Base-by-base conservation (phyloP, 2,797 vertebrate genomes). In the Myioborus miniatus region DNA sequence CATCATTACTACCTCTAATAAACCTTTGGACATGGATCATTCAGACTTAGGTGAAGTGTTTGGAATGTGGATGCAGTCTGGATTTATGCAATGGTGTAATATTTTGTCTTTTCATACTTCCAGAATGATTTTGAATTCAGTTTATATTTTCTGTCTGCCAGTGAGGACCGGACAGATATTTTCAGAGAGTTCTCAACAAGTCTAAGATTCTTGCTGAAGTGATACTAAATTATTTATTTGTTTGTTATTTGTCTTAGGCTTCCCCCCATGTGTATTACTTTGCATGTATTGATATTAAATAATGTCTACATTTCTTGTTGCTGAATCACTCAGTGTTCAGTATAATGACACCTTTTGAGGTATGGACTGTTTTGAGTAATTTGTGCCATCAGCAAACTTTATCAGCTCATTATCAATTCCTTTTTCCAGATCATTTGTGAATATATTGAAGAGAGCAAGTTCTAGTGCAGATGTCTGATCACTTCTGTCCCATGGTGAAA, bases 331-430 rank as follows among this genome's bases (percentile, higher is more conserved):
- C 52, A 9, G 18, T 59, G 39, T 83, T 83, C 58, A 65, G 43
- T 50, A 41, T 67, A 89, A 72, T 1, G 7, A 49, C 47, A 72
- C 39, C 46, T 81, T 89, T 72, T 90, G 69, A 81, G 55, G 13
- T 88, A 87, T 69, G 86, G 91, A 84, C 80, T 86, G 20, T 69
- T 89, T 30, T 58, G 63, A 81, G 74, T 72, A 65, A 87, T 83
- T 81, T 91, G 46, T 80, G 72, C 79, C 29, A 15, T 92, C 85
- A 81, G 85, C 6, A 12, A 79, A 88, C 74, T 87, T 95, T 91
- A 65, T 74, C 29, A n/a, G 72, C 77, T 96, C 82, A 58, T 92
- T 79, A 78, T 87, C 83, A 93, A 77, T 95, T 93, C 76, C 19
- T 13, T 92, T 91, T 94, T 88, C 50, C 50, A 74, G 55, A 94